Evolutionary conservation across 2,113 vertebrate species (phyloP).

Genomic region (Archilochus colubris): DNA sequence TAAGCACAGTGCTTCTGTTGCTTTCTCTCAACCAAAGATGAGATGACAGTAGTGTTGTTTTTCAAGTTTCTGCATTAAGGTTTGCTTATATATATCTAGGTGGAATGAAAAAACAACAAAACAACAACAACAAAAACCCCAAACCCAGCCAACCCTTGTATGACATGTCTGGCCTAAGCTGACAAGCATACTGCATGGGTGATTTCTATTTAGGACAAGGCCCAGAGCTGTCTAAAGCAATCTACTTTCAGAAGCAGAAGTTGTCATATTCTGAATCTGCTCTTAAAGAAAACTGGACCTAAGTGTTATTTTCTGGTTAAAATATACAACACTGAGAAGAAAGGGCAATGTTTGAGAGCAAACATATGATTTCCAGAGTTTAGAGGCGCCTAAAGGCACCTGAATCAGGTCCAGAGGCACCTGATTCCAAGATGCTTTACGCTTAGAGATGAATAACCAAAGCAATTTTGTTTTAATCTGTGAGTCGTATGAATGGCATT

Average conservation of each 20-base stretch:
- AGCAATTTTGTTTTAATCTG: background rate
- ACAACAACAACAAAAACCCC: too few relatives aligned
- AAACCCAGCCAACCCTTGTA: background rate
- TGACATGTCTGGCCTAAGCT: background rate
- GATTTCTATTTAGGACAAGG: constrained; percentile 50
- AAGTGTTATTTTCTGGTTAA: background rate
- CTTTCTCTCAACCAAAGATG: background rate
- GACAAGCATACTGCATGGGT: constrained; percentile 8
- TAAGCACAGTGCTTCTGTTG: background rate
- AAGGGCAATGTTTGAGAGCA: background rate
- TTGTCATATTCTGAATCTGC: constrained; percentile 18
- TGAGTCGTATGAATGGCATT: background rate
- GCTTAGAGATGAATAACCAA: background rate
- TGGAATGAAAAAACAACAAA: background rate
- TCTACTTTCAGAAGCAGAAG: constrained; percentile 21
- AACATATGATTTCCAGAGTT: background rate
- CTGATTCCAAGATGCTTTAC: background rate
- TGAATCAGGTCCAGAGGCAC: too few relatives aligned
- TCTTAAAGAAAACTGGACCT: constrained; percentile 17
- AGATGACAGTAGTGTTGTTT: constrained; percentile 1
- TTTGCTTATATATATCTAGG: background rate
- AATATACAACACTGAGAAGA: background rate
- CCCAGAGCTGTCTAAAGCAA: constrained; percentile 18
- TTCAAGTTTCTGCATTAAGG: background rate
- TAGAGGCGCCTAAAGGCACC: background rate